phyloP scores from a whole-genome alignment of 2,113 vertebrate species.

The Halcyon malimbica region DNA sequence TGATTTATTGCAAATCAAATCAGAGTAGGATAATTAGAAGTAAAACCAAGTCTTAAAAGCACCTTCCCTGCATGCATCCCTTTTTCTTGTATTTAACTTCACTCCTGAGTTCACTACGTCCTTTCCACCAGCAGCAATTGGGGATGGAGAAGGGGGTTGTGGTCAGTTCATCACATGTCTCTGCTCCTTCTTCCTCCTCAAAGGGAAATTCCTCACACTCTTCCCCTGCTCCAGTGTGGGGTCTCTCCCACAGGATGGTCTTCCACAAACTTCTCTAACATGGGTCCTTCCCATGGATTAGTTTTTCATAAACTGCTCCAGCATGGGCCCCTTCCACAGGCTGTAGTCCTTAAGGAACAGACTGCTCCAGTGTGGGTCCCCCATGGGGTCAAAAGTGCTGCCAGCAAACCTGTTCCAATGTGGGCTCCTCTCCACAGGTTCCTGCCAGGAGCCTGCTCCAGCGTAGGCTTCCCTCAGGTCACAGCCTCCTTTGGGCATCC shows the following conservation, averaged over 20 bases:
- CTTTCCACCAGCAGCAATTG: fast-evolving
- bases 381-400: fast-evolving
- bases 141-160: fast-evolving
- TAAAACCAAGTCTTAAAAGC: not conserved
- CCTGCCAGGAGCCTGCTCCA: not conserved
- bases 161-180: not conserved
- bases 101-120: not conserved
- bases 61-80: not conserved
- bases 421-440: not conserved
- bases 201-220: not conserved
- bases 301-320: not conserved
- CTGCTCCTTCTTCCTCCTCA: not conserved
- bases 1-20: not conserved
- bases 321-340: fast-evolving
- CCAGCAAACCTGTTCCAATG: not conserved
- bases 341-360: not conserved
- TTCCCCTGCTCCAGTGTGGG: fast-evolving
- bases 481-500: not conserved
- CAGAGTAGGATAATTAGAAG: not conserved
- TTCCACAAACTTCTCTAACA: fast-evolving
- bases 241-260: fast-evolving
- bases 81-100: not conserved
- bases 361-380: not conserved
- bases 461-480: not conserved
- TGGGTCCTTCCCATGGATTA: not conserved